These are phyloP conservation scores for Teleogryllus occipitalis DNA, from an alignment of 1,140 invertebrate species.

Conservation along the genomic window DNA sequence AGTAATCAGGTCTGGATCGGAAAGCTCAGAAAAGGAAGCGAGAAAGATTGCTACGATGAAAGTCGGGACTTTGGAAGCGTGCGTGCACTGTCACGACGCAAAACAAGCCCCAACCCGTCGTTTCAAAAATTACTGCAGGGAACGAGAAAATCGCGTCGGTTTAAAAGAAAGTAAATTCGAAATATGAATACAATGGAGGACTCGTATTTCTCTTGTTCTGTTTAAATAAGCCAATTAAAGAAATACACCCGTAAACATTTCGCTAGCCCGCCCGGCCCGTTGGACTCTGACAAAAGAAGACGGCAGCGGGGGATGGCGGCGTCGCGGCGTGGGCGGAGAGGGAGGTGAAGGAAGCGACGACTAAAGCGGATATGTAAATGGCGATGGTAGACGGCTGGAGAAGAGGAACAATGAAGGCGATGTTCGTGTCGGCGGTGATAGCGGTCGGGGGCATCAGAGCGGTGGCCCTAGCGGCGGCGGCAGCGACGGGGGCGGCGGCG, in stretches of 20 bases:
- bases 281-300: not conserved
- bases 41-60: too few relatives aligned
- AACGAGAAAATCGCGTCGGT: not conserved
- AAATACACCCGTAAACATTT: not conserved
- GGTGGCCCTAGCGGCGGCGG: too few relatives aligned
- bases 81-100: not conserved
- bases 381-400: too few relatives aligned
- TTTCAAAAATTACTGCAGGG: not conserved
- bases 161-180: not conserved
- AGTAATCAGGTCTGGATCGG: too few relatives aligned
- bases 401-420: too few relatives aligned
- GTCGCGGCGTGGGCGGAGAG: not conserved
- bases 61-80: too few relatives aligned
- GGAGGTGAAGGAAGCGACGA: not conserved
- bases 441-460: too few relatives aligned
- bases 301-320: too few relatives aligned
- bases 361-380: not conserved
- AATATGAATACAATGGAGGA: not conserved
- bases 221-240: constrained; percentile 1
- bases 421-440: too few relatives aligned
- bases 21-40: too few relatives aligned
- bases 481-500: too few relatives aligned
- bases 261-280: too few relatives aligned
- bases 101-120: not conserved
- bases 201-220: not conserved